phyloP scores from a whole-genome alignment of 2,113 vertebrate genomes.

The Alces alces region DNA sequence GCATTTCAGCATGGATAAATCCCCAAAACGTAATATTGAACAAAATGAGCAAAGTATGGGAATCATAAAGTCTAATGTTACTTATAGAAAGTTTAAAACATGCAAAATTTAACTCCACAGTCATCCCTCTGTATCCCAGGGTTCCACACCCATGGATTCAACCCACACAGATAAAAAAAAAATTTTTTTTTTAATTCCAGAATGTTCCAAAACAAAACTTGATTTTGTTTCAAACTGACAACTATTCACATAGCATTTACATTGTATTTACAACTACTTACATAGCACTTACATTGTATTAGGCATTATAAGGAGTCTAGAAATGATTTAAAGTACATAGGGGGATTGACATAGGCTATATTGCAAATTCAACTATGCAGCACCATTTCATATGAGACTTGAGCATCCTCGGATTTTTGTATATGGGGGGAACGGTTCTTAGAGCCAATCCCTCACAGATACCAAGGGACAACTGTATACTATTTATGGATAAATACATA shows the following conservation, averaged over 20 bases:
- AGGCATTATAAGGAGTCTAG: not conserved
- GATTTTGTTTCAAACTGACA: not conserved
- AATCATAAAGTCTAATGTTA: not conserved
- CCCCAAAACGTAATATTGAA: not conserved
- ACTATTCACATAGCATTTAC: not conserved
- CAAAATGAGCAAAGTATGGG: not conserved
- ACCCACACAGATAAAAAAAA: not conserved
- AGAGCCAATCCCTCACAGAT: not conserved
- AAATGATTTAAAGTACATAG: not conserved
- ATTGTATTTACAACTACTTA: not conserved
- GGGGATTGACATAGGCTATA: not conserved
- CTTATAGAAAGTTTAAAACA: slow-evolving; percentile 16
- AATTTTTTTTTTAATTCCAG: not conserved
- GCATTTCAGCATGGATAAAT: not conserved
- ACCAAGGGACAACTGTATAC: not conserved
- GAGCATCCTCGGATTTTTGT: not conserved
- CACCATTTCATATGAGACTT: not conserved
- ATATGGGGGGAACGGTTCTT: fast-evolving
- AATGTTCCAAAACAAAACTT: not conserved
- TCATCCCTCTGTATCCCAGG: not conserved
- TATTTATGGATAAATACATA: not conserved
- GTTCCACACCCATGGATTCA: not conserved
- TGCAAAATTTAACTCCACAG: not conserved
- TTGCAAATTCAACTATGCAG: not conserved
- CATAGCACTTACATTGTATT: not conserved